Conservation (phyloP, 2,888 invertebrate species). For the Drepanosiphum platanoidis region DNA sequence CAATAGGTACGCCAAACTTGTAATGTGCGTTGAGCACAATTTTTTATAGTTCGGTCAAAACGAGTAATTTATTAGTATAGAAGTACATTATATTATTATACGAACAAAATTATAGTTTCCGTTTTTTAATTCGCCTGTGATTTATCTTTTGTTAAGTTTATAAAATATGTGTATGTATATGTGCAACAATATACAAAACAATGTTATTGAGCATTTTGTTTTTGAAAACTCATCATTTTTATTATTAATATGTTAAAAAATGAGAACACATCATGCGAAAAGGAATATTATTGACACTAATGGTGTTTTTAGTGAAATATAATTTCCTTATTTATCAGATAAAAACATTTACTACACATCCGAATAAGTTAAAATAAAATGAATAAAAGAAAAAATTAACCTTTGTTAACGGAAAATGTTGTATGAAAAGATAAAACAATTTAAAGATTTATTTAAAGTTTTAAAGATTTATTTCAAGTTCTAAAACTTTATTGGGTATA, state of each 20-base stretch:
- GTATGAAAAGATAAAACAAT: no score
- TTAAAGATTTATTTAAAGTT: no score
- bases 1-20: constrained; percentile 22
- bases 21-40: constrained; percentile 28
- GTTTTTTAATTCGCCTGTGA: constrained; percentile 61
- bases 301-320: constrained; percentile 70
- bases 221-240: background rate
- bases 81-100: constrained; percentile 15
- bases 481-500: background rate
- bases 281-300: no score
- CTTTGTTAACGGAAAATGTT: background rate
- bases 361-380: background rate
- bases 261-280: no score
- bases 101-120: constrained; percentile 56
- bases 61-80: constrained; percentile 41
- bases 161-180: constrained; percentile 59
- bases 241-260: background rate
- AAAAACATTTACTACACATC: background rate
- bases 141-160: constrained; percentile 62
- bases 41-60: constrained; percentile 51
- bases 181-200: constrained; percentile 57
- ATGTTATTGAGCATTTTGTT: constrained; percentile 56
- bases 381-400: background rate
- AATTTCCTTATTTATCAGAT: background rate
- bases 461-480: background rate